phyloP scores from a whole-genome alignment of 2,797 vertebrate genomes.

The Hydrocynus forskahlii region DNA sequence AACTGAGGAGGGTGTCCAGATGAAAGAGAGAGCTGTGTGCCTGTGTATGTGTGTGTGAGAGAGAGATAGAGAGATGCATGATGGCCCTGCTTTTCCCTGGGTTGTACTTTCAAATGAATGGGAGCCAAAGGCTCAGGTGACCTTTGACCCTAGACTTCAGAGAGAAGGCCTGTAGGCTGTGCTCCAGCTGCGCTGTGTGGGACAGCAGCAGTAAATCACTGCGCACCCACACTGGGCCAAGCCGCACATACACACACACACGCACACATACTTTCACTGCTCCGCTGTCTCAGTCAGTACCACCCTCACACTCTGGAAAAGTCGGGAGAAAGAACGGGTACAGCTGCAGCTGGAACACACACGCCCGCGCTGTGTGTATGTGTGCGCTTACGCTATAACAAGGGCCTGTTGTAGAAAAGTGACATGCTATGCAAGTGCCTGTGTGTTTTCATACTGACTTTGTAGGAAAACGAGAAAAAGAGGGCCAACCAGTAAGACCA shows the following conservation, averaged over 20 bases:
- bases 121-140: conserved; percentile 57
- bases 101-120: conserved; percentile 66
- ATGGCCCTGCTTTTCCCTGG: conserved; percentile 59
- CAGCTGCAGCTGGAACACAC: background rate
- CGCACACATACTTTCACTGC: too few relatives aligned
- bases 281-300: background rate
- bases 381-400: background rate
- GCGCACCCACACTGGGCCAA: conserved; percentile 3
- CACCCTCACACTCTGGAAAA: background rate
- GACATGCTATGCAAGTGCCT: background rate
- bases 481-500: too few relatives aligned
- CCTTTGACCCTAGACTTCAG: conserved; percentile 60
- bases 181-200: conserved; percentile 58
- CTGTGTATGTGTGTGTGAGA: conserved; percentile 18
- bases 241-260: background rate
- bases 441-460: too few relatives aligned
- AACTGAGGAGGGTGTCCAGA: conserved; percentile 34
- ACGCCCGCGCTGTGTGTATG: background rate
- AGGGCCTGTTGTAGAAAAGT: background rate
- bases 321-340: background rate
- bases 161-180: conserved; percentile 57
- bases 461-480: too few relatives aligned
- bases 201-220: conserved; percentile 51
- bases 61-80: conserved; percentile 45
- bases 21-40: conserved; percentile 34